A percentile compares a stretch with the other conserved stretches of the same genome.
Conservation (phyloP, 2,797 vertebrate species). For the Myoxocephalus aenaeus region DNA sequence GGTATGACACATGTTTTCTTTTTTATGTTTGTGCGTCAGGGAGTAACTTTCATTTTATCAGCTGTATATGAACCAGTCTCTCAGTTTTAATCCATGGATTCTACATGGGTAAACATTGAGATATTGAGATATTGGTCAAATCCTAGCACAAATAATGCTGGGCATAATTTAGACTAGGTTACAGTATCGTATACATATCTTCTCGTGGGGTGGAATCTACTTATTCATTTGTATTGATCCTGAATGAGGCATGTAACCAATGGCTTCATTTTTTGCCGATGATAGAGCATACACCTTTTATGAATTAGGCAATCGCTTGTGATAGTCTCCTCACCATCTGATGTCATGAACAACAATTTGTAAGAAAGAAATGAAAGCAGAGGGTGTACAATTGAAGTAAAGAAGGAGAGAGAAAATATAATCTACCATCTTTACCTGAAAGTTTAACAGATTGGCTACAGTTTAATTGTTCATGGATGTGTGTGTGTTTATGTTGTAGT, state of each 20-base stretch:
- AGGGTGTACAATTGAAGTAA: not conserved
- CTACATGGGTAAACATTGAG: not conserved
- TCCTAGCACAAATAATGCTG: conserved; percentile 3
- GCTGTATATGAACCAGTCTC: conserved; percentile 3
- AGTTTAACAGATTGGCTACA: not conserved
- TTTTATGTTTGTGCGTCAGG: conserved; percentile 14
- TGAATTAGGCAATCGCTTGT: conserved; percentile 20
- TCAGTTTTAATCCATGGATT: conserved; percentile 3
- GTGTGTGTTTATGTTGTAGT: conserved; percentile 19
- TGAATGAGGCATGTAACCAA: conserved; percentile 41
- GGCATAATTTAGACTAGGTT: conserved; percentile 12
- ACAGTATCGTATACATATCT: not conserved
- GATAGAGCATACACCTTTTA: conserved; percentile 55
- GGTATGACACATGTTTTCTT: conserved; percentile 8
- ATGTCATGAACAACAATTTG: conserved; percentile 15
- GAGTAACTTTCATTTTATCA: not conserved
- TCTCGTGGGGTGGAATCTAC: conserved; percentile 18
- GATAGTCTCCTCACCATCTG: not conserved
- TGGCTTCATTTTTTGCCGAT: conserved; percentile 34
- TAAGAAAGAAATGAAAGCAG: conserved; percentile 21
- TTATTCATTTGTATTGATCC: conserved; percentile 32
- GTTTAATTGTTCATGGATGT: conserved; percentile 17
- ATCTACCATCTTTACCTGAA: not conserved
- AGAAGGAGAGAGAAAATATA: not conserved
- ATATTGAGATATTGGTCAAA: not conserved